Conservation (phyloP, 2,797 vertebrate genomes). For the Florisuga fusca region DNA sequence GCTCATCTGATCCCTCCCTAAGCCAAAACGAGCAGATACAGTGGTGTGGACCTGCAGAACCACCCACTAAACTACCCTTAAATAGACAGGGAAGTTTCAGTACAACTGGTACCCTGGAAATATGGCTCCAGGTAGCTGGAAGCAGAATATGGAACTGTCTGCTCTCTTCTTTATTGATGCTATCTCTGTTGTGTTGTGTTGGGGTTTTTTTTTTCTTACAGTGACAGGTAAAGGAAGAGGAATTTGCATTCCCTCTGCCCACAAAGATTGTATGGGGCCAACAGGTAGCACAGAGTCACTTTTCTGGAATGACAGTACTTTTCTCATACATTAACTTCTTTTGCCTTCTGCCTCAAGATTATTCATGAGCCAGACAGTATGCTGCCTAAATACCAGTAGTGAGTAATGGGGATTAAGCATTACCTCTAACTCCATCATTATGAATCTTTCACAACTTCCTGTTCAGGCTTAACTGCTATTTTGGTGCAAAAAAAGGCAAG, state of each 20-base stretch:
- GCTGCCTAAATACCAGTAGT: conserved; percentile 53
- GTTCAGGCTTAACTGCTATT: conserved; percentile 72
- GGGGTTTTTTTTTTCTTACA: background rate
- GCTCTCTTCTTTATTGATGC: background rate
- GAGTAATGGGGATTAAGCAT: conserved; percentile 57
- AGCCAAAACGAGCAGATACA: background rate
- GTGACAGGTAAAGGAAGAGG: background rate
- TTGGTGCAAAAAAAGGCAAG: conserved; percentile 48
- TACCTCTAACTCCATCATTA: conserved; percentile 32
- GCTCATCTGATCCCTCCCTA: background rate
- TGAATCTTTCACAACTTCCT: conserved; percentile 55
- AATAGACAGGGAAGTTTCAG: background rate
- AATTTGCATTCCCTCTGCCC: conserved; percentile 24
- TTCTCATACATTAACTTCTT: conserved; percentile 19
- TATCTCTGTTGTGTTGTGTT: background rate
- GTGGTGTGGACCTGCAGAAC: background rate
- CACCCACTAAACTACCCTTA: background rate
- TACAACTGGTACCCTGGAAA: fast-evolving
- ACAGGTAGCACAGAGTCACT: background rate
- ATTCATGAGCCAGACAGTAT: conserved; percentile 7
- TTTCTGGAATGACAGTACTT: conserved; percentile 7
- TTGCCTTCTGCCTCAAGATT: conserved; percentile 42
- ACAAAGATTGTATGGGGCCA: background rate
- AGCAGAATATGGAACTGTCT: background rate
- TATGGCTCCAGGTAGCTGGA: background rate